Percentiles rank a stretch among this genome's conserved stretches.
phyloP scores from a whole-genome alignment of 2,797 vertebrate genomes.

The Phyllotis vaccarum region DNA sequence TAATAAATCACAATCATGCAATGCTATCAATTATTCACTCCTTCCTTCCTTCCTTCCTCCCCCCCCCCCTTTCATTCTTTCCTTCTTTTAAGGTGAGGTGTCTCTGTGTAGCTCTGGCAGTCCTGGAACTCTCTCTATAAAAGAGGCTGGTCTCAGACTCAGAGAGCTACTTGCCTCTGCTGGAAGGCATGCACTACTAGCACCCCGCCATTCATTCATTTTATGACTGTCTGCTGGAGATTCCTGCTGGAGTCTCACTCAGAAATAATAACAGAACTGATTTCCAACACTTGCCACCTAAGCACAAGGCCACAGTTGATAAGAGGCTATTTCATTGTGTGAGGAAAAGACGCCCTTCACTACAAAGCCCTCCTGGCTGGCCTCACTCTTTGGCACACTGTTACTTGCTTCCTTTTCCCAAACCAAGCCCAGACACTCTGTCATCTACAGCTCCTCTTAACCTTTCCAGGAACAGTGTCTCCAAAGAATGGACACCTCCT shows the following conservation, averaged over 20 bases:
- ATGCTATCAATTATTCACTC: not conserved
- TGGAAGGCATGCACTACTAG: not conserved
- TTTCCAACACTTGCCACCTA: not conserved
- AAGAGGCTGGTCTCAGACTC: not conserved
- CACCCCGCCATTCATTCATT: not conserved
- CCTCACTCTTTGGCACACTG: not conserved
- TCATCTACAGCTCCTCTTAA: not conserved
- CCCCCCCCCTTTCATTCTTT: too few relatives aligned
- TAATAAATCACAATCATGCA: not conserved
- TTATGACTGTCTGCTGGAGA: not conserved
- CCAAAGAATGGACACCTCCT: not conserved
- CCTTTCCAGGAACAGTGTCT: not conserved
- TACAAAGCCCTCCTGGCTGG: too few relatives aligned
- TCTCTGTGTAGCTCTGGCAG: not conserved
- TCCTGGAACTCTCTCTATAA: not conserved
- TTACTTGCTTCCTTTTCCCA: not conserved
- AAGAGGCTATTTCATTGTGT: not conserved
- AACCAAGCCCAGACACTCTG: not conserved
- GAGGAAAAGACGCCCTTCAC: not conserved
- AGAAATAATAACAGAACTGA: not conserved
- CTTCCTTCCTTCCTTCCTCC: too few relatives aligned
- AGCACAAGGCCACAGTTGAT: not conserved
- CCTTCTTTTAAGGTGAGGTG: not conserved
- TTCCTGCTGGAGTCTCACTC: not conserved
- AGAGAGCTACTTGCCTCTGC: not conserved